These are phyloP conservation scores for Antheraea yamamai DNA, from an alignment of 2,888 invertebrate species.

Conservation along the genomic window DNA sequence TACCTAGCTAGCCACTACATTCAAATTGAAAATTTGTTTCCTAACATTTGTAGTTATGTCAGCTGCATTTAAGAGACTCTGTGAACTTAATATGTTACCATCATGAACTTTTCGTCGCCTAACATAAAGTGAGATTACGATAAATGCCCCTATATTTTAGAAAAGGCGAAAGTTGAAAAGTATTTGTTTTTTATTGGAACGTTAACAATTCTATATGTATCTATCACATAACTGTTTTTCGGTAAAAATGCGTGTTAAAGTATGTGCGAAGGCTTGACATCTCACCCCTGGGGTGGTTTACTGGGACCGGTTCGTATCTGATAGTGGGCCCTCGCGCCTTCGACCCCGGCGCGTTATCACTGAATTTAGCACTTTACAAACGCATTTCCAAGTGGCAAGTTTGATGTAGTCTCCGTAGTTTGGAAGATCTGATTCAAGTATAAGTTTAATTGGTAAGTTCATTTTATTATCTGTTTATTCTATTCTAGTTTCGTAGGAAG, in stretches of 20 bases:
- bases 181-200: constrained; percentile 13
- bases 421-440: not conserved
- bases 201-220: constrained; percentile 40
- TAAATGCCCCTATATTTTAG: too few species aligned
- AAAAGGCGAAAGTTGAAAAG: not conserved
- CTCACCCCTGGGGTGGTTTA: constrained; percentile 58
- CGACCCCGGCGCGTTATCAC: constrained; percentile 30
- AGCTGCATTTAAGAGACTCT: too few species aligned
- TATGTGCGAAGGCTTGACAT: constrained; percentile 66
- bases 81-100: too few species aligned
- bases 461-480: not conserved
- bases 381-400: constrained; percentile 20
- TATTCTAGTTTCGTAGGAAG: not conserved
- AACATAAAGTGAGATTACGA: too few species aligned
- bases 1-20: too few species aligned
- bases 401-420: constrained; percentile 1
- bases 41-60: too few species aligned
- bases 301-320: constrained; percentile 55
- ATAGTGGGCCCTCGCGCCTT: constrained; percentile 51
- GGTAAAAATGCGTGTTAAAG: constrained; percentile 48
- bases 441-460: not conserved
- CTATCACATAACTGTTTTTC: constrained; percentile 22
- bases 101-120: too few species aligned
- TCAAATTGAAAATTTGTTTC: too few species aligned
- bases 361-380: constrained; percentile 29